Evolutionary conservation across 2,888 invertebrate species (phyloP).

Genomic region (Odontocolon sp.): DNA sequence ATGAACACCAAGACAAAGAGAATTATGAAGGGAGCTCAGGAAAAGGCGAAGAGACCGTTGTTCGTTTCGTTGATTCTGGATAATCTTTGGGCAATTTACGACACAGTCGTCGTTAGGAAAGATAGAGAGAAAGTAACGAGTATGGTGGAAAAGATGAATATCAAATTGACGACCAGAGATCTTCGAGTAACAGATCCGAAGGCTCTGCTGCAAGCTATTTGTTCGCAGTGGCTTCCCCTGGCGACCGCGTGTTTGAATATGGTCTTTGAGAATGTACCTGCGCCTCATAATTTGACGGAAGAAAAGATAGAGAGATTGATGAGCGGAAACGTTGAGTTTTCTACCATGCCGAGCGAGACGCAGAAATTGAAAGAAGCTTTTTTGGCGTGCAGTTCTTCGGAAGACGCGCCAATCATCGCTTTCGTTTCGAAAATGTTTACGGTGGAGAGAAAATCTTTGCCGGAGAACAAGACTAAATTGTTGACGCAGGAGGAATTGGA

Average conservation of each 20-base stretch:
- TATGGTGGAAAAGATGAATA: slow-evolving; percentile 89
- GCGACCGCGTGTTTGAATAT: slow-evolving; percentile 91
- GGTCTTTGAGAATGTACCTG: slow-evolving; percentile 91
- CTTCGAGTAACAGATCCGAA: slow-evolving; percentile 89
- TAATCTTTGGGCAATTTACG: slow-evolving; percentile 95
- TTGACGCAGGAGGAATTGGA: slow-evolving; percentile 89
- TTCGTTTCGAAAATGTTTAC: slow-evolving; percentile 96
- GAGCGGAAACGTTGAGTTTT: slow-evolving; percentile 86
- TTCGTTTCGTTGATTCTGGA: slow-evolving; percentile 96
- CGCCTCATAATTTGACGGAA: slow-evolving; percentile 88
- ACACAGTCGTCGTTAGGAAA: slow-evolving; percentile 88
- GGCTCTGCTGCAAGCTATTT: slow-evolving; percentile 90
- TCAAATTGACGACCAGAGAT: slow-evolving; percentile 89
- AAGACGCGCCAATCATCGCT: slow-evolving; percentile 86
- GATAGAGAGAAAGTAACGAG: slow-evolving; percentile 88
- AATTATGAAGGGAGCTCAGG: slow-evolving; percentile 93
- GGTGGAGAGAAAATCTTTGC: slow-evolving; percentile 87
- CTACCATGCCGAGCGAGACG: slow-evolving; percentile 86
- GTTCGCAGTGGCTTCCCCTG: slow-evolving; percentile 95
- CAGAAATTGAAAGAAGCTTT: slow-evolving; percentile 87
- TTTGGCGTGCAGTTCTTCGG: slow-evolving; percentile 85
- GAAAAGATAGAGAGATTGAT: slow-evolving; percentile 92
- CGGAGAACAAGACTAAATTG: slow-evolving; percentile 90
- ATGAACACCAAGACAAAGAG: slow-evolving; percentile 92
- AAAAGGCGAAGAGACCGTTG: slow-evolving; percentile 94